Base-by-base conservation (phyloP, 1,140 invertebrate species). In the Drosophila varians region DNA sequence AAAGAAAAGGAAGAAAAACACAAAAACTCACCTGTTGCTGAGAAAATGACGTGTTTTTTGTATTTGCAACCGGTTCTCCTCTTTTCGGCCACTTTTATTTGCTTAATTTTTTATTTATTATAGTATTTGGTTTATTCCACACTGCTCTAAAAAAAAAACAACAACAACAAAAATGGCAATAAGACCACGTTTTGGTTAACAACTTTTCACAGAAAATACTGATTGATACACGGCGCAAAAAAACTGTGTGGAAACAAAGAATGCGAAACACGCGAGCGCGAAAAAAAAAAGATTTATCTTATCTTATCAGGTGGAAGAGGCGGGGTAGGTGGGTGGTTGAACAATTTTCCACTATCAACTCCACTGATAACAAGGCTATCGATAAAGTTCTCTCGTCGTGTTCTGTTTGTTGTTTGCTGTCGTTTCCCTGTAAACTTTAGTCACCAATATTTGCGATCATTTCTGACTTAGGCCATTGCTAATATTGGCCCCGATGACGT, bases 141-240 rank as follows among this genome's bases (percentile, higher is more conserved):
- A 64, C 60, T 64, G 28, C 31, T 64, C 61, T 53, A 53, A 34
- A 65, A 66, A 42, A 52, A 66, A 43, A 31, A 48, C 12, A n/a
- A n/a, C n/a, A n/a, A n/a, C n/a, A n/a, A n/a, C n/a, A 47, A 2
- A 40, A 16, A 40, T 40, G 18, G 7, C 12, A 16, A 16, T 8
- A 42, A 42, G n/a, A 31, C 9, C 36, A 38, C 28, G 28, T 14
- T 36, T 61, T 31, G 21, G 21, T 60, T 64, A 61, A 48, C 28
- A 28, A 38, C 60, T 61, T 48, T 64, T 64, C 60, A 64, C 55
- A 48, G 42, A 66, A n/a, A 45, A 5, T 65, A 16, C 60, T 25
- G 60, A 66, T 66, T 65, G 46, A 34, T 65, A 62, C 64, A 68
- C 64, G 52, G 62, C 38, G 62, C 36, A 43, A 53, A 66, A 66